phyloP scores from a whole-genome alignment of 1,140 invertebrate genomes.

The Formica selysi region DNA sequence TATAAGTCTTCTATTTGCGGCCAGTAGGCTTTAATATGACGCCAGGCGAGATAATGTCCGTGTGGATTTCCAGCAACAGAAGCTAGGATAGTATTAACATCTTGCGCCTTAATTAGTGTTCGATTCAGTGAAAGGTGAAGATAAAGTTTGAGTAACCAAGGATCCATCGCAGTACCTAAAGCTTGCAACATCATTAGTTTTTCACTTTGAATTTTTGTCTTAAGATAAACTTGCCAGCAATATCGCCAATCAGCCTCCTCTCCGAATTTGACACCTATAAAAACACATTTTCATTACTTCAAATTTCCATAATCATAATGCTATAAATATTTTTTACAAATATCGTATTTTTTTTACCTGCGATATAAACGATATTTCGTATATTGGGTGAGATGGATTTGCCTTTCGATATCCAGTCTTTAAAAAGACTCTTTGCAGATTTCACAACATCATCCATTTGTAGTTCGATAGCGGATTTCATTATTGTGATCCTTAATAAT shows the following conservation, averaged over 20 bases:
- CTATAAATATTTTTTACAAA: conserved; percentile 22
- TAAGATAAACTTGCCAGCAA: conserved; percentile 91
- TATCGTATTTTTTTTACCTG: conserved; percentile 85
- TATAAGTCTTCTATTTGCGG: conserved; percentile 88
- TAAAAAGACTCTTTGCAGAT: conserved; percentile 88
- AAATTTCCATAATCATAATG: not conserved
- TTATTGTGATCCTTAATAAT: conserved; percentile 87
- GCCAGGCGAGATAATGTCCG: conserved; percentile 91
- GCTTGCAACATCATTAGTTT: conserved; percentile 90
- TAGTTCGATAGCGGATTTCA: conserved; percentile 88
- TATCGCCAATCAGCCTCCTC: conserved; percentile 91
- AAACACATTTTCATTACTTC: not conserved
- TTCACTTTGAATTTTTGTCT: conserved; percentile 90
- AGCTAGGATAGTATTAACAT: conserved; percentile 90
- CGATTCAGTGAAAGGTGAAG: conserved; percentile 89
- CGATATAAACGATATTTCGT: conserved; percentile 91
- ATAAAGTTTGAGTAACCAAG: conserved; percentile 91
- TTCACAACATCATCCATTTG: conserved; percentile 89
- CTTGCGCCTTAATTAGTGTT: conserved; percentile 90
- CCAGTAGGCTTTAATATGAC: conserved; percentile 92
- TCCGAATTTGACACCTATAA: conserved; percentile 88
- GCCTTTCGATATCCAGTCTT: conserved; percentile 89
- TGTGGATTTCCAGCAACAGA: conserved; percentile 91
- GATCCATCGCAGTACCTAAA: conserved; percentile 90
- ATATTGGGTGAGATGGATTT: conserved; percentile 89